Conservation (phyloP, 53 echinoderm and acorn worm genomes). For the Arbacia lixula region DNA sequence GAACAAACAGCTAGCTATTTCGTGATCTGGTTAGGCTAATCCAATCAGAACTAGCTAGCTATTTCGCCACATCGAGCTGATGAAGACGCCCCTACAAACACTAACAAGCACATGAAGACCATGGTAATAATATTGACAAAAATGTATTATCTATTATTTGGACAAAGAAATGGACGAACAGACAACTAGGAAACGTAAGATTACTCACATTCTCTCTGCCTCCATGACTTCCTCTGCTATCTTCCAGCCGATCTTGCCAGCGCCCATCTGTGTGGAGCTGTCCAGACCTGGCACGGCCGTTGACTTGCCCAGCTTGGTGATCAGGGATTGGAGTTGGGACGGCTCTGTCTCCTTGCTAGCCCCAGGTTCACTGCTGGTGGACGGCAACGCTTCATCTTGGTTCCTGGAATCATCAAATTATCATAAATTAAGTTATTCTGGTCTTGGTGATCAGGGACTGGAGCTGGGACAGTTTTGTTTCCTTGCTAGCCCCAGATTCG, state of each 20-base stretch:
- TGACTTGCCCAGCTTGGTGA: slow-evolving; percentile 41
- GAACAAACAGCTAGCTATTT: too few relatives aligned
- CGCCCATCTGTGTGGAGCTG: slow-evolving; percentile 74
- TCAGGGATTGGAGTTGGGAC: slow-evolving; percentile 32
- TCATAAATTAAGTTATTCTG: too few relatives aligned
- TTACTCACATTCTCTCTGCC: slow-evolving; percentile 50
- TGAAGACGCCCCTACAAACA: too few relatives aligned
- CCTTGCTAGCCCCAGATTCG: background rate
- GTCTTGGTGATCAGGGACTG: slow-evolving; percentile 43
- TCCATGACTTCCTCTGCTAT: slow-evolving; percentile 94
- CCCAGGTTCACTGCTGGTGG: slow-evolving; percentile 13
- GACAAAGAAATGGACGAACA: too few relatives aligned
- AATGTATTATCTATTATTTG: too few relatives aligned
- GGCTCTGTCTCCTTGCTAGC: background rate
- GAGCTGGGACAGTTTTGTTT: slow-evolving; percentile 11
- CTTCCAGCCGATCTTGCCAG: slow-evolving; percentile 85
- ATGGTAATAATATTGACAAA: too few relatives aligned
- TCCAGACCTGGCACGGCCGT: slow-evolving; percentile 70
- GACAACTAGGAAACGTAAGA: too few relatives aligned
- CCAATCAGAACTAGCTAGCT: too few relatives aligned
- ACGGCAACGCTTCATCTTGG: slow-evolving; percentile 19
- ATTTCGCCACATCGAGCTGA: too few relatives aligned
- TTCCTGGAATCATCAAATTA: too few relatives aligned
- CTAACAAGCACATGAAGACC: too few relatives aligned
- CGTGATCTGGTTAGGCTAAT: too few relatives aligned